Evolutionary conservation across 2,797 vertebrate species (phyloP).

Genomic region (Chrysocyon brachyurus): DNA sequence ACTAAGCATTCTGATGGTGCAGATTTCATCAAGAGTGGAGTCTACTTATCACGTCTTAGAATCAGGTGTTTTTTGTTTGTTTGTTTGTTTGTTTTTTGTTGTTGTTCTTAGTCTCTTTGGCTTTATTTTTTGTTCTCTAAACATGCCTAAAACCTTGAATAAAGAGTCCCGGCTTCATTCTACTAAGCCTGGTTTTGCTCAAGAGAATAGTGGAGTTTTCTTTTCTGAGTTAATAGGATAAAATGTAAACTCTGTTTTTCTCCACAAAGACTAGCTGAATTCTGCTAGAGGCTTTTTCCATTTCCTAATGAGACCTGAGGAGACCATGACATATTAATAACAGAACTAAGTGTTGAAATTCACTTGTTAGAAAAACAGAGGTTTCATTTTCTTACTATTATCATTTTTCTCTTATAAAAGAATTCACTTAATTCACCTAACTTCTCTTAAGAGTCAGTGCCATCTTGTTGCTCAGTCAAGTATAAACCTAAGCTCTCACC

Average conservation of each 20-base stretch:
- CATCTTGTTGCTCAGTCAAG: background rate
- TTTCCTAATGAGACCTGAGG: background rate
- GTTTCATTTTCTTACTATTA: background rate
- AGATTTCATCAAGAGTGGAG: background rate
- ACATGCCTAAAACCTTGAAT: background rate
- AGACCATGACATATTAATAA: background rate
- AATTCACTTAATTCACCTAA: background rate
- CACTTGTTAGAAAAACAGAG: background rate
- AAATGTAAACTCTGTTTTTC: slow-evolving; percentile 21
- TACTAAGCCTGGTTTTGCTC: slow-evolving; percentile 54
- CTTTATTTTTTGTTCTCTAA: background rate
- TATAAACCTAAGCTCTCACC: background rate
- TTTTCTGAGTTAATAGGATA: slow-evolving; percentile 43
- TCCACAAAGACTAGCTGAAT: slow-evolving; percentile 12
- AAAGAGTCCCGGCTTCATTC: slow-evolving; percentile 22
- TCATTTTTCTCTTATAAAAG: background rate
- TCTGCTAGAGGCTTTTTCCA: background rate
- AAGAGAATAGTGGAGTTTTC: background rate
- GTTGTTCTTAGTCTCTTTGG: background rate
- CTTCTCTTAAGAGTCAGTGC: background rate
- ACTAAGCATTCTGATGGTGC: background rate
- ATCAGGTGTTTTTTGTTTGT: background rate
- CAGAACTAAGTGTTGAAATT: slow-evolving; percentile 53
- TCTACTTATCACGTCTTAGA: background rate
- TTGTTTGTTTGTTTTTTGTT: background rate